Percentiles rank a stretch among this genome's conserved stretches.
Conservation (phyloP, 2,113 vertebrate species). For the Hemibates koningsi region DNA sequence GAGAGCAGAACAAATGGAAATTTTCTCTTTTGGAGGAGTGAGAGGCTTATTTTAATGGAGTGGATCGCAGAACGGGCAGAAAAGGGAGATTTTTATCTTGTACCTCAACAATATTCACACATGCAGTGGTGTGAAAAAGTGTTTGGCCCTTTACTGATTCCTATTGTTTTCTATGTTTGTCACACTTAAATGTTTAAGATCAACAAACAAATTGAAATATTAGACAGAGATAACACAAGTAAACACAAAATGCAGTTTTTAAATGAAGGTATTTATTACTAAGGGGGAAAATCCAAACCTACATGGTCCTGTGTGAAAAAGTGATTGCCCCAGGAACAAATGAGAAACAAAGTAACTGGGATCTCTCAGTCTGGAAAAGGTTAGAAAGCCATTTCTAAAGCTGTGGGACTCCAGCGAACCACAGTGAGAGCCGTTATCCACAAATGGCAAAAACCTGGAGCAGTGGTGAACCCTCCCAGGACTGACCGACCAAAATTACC, state of each 20-base stretch:
- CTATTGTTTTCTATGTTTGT: neutral
- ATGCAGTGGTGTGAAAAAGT: neutral
- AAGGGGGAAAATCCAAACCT: neutral
- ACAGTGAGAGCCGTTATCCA: neutral
- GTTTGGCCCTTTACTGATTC: neutral
- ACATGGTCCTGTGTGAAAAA: neutral
- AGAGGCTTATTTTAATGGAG: slow-evolving; percentile 31
- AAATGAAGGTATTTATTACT: neutral
- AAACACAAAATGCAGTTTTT: neutral
- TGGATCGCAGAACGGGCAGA: neutral
- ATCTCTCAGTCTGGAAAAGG: neutral
- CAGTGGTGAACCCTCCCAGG: neutral
- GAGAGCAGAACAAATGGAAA: slow-evolving; percentile 2
- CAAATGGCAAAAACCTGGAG: neutral
- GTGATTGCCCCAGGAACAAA: neutral
- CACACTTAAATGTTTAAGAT: neutral
- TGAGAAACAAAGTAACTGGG: neutral
- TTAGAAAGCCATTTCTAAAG: neutral
- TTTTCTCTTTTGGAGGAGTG: neutral
- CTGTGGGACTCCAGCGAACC: neutral
- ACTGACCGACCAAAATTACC: neutral
- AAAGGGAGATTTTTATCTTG: neutral
- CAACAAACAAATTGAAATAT: neutral
- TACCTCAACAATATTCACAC: slow-evolving; percentile 13
- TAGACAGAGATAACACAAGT: neutral